Evolutionary conservation across 2,888 invertebrate species (phyloP), one percentile per base, ranked within the genome.

Genomic region (Drosophila seclusa): DNA sequence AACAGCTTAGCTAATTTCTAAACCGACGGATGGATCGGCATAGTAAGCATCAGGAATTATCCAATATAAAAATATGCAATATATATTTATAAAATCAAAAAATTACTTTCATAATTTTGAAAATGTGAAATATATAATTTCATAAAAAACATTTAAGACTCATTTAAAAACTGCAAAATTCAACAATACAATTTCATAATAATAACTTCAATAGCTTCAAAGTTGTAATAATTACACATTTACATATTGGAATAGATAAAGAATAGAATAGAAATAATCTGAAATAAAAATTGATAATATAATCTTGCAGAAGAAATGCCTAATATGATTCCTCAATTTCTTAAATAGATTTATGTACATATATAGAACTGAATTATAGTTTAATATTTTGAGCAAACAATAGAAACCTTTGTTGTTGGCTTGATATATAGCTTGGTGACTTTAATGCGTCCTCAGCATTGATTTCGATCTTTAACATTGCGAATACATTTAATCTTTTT

Each of bases 401-500:
- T 45, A 1, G 8, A 24, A 45, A 7, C 16, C 2, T 4, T 24
- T 24, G 24, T 45, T 24, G 7, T 16, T 45, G 24, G 8, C 0
- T 8, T 13, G 21, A 21, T 45, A 45, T 29, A 5, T 38, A 4
- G 6, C 2, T 18, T 27, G 54, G 18, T n/a, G 16, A 4, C 38
- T 24, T 61, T 36, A 48, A 54, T 36, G 3, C 24, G n/a, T 57
- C 27, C 62, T 58, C 36, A 21, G 21, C 36, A 59, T 45, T 40
- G 36, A 40, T 45, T 58, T 62, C 31, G 45, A 52, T 58, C 21
- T 48, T 34, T n/a, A 36, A 38, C 36, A 32, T 42, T 42, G 34
- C 32, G 31, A 48, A 48, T 68, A 31, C 27, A 62, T 45, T 53
- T 49, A 31, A 54, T 54, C 29, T 52, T n/a, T 61, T n/a, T 29